Evolutionary conservation across 2,797 vertebrate genomes (phyloP), one percentile per base, ranked within the genome.

Genomic region (Aeoliscus strigatus): DNA sequence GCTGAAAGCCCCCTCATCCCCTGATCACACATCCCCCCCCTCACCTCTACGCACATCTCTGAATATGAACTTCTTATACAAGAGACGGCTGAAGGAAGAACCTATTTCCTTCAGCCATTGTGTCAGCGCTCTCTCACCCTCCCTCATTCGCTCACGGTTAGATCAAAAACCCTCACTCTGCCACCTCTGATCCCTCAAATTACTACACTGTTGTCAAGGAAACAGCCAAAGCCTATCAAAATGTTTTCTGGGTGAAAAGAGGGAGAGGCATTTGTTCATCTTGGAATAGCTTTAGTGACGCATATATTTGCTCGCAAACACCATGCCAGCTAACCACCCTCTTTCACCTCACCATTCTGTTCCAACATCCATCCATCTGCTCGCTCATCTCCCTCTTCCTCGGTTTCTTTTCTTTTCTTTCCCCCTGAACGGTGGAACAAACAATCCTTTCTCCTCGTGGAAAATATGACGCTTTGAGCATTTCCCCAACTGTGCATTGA

Each of bases 211-310:
- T 81, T 79, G 79, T 77, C 79, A 74, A 50, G 73, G 82, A 81
- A 83, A 82, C 80, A 62, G 40, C 46, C 50, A 49, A 73, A 66
- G 64, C 66, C 45, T 51, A 58, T 66, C 49, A 63, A 50, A 52
- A 35, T 33, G 28, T 32, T 16, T 21, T 12, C 29, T 24, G 21
- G 8, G 15, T 25, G 38, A 24, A 38, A 38, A 11, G 37, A 34
- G 27, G 11, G 53, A 41, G 30, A 45, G 43, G 61, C 31, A 60
- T 76, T 59, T 69, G 60, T 62, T 46, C 47, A 52, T 85, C 81
- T 79, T 74, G 73, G 79, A 84, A 83, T 79, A 83, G 76, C 74
- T 75, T 68, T 42, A 35, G 61, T 85, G 82, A 85, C 73, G 76
- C 80, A 81, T 57, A 57, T 50, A 64, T 77, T 79, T 66, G 67